Conservation (phyloP, 1,140 invertebrate genomes). For the Berghia stephanieae region DNA sequence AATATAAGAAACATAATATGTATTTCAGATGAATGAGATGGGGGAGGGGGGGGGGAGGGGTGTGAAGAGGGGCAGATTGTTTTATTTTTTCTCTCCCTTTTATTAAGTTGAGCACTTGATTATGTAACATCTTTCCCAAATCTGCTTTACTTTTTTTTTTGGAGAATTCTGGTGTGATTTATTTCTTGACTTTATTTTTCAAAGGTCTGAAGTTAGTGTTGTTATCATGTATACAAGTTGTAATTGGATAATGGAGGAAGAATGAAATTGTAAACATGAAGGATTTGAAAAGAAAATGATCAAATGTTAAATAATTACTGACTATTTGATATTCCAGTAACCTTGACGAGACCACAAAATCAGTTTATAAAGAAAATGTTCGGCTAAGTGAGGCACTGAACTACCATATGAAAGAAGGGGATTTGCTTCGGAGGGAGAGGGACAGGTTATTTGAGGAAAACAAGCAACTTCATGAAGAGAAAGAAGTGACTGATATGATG, state of each 20-base stretch:
- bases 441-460: conserved; percentile 55
- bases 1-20: too few relatives aligned
- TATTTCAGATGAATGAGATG: too few relatives aligned
- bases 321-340: conserved; percentile 52
- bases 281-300: too few relatives aligned
- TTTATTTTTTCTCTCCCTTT: too few relatives aligned
- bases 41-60: too few relatives aligned
- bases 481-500: conserved; percentile 60
- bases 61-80: too few relatives aligned
- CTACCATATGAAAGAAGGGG: conserved; percentile 64
- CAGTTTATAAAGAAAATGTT: conserved; percentile 67
- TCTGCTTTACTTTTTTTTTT: too few relatives aligned
- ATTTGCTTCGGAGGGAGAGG: conserved; percentile 57
- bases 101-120: too few relatives aligned
- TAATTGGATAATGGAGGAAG: neutral
- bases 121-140: too few relatives aligned
- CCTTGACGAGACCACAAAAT: conserved; percentile 65
- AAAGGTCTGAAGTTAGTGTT: neutral
- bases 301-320: neutral
- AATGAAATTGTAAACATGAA: neutral
- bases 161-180: conserved; percentile 1
- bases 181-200: conserved; percentile 5
- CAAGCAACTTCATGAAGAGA: conserved; percentile 54
- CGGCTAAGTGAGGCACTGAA: conserved; percentile 61
- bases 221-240: neutral